Conservation (phyloP, 2,888 invertebrate genomes). For the Mystacides longicornis region DNA sequence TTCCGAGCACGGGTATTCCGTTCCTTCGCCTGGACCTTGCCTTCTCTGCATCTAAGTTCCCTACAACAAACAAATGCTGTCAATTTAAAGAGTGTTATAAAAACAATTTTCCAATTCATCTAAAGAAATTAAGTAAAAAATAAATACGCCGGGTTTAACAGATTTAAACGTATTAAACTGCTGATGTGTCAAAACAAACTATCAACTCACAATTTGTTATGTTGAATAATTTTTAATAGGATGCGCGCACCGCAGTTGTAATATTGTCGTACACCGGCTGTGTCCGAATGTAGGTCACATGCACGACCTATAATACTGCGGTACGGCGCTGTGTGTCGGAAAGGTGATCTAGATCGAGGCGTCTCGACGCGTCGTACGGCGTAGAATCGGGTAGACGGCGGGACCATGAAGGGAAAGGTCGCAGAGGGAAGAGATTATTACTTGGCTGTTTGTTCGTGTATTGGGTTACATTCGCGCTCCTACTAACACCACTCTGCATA, state of each 20-base stretch:
- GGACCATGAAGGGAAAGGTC: background rate
- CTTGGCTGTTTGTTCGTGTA: too few relatives aligned
- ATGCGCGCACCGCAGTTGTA: background rate
- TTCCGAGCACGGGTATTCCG: too few relatives aligned
- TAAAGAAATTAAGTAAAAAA: too few relatives aligned
- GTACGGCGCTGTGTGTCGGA: background rate
- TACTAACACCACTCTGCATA: background rate
- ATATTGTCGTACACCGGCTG: background rate
- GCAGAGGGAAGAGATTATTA: background rate
- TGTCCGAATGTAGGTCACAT: background rate
- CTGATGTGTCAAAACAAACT: too few relatives aligned
- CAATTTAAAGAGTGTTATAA: too few relatives aligned
- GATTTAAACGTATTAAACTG: too few relatives aligned
- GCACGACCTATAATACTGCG: background rate
- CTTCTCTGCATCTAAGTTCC: too few relatives aligned
- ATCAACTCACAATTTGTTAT: too few relatives aligned
- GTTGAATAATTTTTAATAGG: background rate
- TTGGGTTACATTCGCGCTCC: background rate
- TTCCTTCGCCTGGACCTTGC: too few relatives aligned
- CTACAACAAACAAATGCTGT: too few relatives aligned
- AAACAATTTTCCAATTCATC: too few relatives aligned
- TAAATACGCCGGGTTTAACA: too few relatives aligned
- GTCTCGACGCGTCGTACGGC: constrained; percentile 1
- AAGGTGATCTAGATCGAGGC: constrained; percentile 2
- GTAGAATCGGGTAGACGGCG: background rate